phyloP scores from a whole-genome alignment of 2,888 invertebrate genomes.

The Euclidia mi region DNA sequence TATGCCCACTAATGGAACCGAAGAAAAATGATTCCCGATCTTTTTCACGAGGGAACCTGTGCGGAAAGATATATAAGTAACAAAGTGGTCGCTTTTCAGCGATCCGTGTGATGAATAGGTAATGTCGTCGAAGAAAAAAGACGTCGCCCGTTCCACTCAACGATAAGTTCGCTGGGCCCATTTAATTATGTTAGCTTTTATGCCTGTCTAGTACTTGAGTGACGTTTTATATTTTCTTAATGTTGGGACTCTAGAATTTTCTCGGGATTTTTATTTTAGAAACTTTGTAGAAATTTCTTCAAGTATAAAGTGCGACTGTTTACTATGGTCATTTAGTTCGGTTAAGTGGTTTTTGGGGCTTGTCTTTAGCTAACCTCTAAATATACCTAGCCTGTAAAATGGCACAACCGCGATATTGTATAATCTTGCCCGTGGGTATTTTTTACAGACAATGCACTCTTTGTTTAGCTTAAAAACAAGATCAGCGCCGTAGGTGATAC shows the following conservation, averaged over 20 bases:
- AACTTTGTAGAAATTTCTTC: too few species aligned
- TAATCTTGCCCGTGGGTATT: neutral
- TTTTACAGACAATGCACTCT: neutral
- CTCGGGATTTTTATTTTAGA: too few species aligned
- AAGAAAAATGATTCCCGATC: slow-evolving; percentile 80
- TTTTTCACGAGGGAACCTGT: slow-evolving; percentile 60
- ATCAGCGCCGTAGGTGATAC: slow-evolving; percentile 8
- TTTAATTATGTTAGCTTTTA: slow-evolving; percentile 71
- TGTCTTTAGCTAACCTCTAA: too few species aligned
- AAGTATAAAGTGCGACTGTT: too few species aligned
- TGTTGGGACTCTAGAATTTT: slow-evolving; percentile 2
- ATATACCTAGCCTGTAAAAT: too few species aligned
- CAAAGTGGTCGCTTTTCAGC: slow-evolving; percentile 76
- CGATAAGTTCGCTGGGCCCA: slow-evolving; percentile 62
- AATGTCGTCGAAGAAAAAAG: slow-evolving; percentile 71
- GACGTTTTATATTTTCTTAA: slow-evolving; percentile 4
- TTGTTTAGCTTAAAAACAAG: slow-evolving; percentile 1
- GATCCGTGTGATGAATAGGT: slow-evolving; percentile 77
- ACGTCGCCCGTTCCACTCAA: slow-evolving; percentile 63
- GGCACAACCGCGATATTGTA: too few species aligned
- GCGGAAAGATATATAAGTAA: slow-evolving; percentile 64
- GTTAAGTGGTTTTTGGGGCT: too few species aligned
- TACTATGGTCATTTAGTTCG: too few species aligned
- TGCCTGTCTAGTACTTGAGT: slow-evolving; percentile 29
- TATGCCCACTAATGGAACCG: slow-evolving; percentile 76